A percentile compares a stretch with the other conserved stretches of the same genome.
phyloP scores from a whole-genome alignment of 1,140 invertebrate species.

The Melitaea cinxia region DNA sequence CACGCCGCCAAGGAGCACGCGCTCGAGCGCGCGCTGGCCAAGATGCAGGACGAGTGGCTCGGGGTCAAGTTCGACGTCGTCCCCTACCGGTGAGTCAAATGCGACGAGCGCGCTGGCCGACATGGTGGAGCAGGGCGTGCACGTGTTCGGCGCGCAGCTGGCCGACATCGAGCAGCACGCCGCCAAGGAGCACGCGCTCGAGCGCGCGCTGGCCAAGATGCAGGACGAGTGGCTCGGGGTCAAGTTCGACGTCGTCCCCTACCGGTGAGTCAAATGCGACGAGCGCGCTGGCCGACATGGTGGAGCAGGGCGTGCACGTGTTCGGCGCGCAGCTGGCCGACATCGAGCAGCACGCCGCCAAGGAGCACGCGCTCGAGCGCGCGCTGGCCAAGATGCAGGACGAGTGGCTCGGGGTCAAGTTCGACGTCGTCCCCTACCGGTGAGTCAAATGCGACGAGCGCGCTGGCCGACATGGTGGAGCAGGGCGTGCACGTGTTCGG shows the following conservation, averaged over 20 bases:
- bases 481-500: no score
- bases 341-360: no score
- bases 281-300: no score
- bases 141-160: slow-evolving; percentile 87
- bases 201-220: slow-evolving; percentile 94
- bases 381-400: no score
- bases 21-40: slow-evolving; percentile 91
- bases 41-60: slow-evolving; percentile 96
- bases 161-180: slow-evolving; percentile 94
- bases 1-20: slow-evolving; percentile 94
- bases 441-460: no score
- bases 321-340: no score
- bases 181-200: slow-evolving; percentile 93
- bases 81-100: slow-evolving; percentile 82
- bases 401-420: no score
- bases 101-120: slow-evolving; percentile 88
- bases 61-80: slow-evolving; percentile 91
- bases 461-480: no score
- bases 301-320: no score
- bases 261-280: no score
- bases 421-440: no score
- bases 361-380: no score
- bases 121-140: slow-evolving; percentile 94
- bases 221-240: slow-evolving; percentile 94
- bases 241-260: slow-evolving; percentile 89